A percentile compares a stretch with the other conserved stretches of the same genome.
phyloP scores from a whole-genome alignment of 2,888 invertebrate genomes.

The Dorcus hopei region DNA sequence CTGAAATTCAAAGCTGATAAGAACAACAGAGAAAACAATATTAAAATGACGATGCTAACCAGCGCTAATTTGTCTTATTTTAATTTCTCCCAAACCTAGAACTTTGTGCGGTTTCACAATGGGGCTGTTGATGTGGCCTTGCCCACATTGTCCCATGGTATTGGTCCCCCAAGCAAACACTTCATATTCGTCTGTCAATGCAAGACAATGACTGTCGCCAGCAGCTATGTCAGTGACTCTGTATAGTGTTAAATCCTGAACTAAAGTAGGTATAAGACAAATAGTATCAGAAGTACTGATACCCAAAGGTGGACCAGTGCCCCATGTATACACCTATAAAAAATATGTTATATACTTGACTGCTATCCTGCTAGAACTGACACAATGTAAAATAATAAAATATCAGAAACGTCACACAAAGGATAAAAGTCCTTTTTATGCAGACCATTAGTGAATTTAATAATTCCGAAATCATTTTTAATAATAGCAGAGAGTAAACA shows the following conservation, averaged over 20 bases:
- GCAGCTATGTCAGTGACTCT: constrained; percentile 59
- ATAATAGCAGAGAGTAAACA: no score
- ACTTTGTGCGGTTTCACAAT: constrained; percentile 57
- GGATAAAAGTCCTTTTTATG: background rate
- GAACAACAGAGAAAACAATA: background rate
- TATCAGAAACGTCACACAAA: background rate
- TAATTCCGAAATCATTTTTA: no score
- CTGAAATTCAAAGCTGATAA: constrained; percentile 24
- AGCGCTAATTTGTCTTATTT: constrained; percentile 60
- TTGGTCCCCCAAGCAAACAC: constrained; percentile 63
- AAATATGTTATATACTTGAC: background rate
- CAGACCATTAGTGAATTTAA: no score
- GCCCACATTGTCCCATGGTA: constrained; percentile 64
- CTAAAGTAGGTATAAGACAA: constrained; percentile 53
- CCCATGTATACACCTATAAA: constrained; percentile 58
- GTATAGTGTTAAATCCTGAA: constrained; percentile 54
- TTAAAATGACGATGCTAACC: constrained; percentile 38
- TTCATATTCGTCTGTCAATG: constrained; percentile 55
- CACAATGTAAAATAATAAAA: constrained; percentile 2
- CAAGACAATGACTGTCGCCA: constrained; percentile 62
- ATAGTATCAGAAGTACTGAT: constrained; percentile 57
- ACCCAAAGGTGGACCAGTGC: constrained; percentile 60
- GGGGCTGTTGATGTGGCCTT: constrained; percentile 59
- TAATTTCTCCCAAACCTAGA: constrained; percentile 53
- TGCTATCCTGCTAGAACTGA: background rate